phyloP scores from a whole-genome alignment of 2,113 vertebrate species.

The Paralichthys olivaceus region DNA sequence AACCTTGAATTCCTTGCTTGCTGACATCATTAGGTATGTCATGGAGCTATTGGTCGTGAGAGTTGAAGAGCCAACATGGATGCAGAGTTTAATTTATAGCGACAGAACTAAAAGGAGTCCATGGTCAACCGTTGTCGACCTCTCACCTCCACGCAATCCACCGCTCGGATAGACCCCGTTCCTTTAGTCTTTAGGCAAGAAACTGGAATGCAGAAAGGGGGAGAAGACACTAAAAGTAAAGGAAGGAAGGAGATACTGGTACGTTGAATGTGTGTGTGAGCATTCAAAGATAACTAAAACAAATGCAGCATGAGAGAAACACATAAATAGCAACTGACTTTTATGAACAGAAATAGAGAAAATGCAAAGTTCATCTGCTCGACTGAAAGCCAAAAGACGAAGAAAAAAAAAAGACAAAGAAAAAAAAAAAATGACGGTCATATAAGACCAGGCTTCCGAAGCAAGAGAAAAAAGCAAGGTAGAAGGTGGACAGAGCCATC shows the following conservation, averaged over 20 bases:
- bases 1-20: conserved; percentile 29
- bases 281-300: conserved; percentile 20
- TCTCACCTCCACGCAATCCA: conserved; percentile 3
- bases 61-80: conserved; percentile 27
- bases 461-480: conserved; percentile 41
- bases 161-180: conserved; percentile 34
- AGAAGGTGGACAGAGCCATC: conserved; percentile 59
- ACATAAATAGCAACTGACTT: conserved; percentile 38
- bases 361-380: conserved; percentile 4
- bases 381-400: conserved; percentile 13
- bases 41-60: conserved; percentile 21
- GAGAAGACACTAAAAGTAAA: neutral
- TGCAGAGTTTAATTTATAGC: conserved; percentile 26
- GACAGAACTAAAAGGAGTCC: conserved; percentile 20
- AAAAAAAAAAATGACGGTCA: conserved; percentile 30
- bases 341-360: conserved; percentile 24
- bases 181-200: conserved; percentile 54
- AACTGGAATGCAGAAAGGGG: conserved; percentile 63
- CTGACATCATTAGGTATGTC: conserved; percentile 33
- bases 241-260: conserved; percentile 13
- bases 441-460: conserved; percentile 20
- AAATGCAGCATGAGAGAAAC: conserved; percentile 49
- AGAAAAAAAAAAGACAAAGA: conserved; percentile 5
- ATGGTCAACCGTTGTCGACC: neutral
- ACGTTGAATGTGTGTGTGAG: conserved; percentile 17